Base-by-base conservation (phyloP, 2,888 invertebrate genomes). In the Azorinus chamasolen region DNA sequence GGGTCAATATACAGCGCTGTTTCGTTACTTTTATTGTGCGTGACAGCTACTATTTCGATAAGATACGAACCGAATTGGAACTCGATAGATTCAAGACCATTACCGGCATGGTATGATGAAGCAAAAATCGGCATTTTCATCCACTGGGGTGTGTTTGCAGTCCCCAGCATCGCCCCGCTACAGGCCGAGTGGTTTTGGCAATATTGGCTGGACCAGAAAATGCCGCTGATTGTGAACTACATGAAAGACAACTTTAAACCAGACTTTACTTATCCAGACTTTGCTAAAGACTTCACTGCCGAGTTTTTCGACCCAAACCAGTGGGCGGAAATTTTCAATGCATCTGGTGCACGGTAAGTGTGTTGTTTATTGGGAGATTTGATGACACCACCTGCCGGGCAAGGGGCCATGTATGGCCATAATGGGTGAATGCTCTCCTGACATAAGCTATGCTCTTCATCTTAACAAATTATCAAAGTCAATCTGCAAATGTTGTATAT, bases 241-340 rank as follows among this genome's bases (percentile, higher is more conserved):
- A 97, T 98, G 96, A 93, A 95, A 41, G 94, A 95, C 39, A 97
- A 97, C 89, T 98, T 97, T 92, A 96, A 95, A 63, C 97, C 97
- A 2, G 95, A 94, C 54, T 97, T 97, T 89, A 95, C 96, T 0
- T 99, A 99, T 93, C 97, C 97, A 90, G 97, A 98, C 70, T 98
- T 98, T 93, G 98, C 96, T 0, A 95, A 95, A 18, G 50, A 96
- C 89, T 98, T 98, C 88, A 97, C 96, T 37, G 82, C 97, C 0
- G 97, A 98, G 92, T 96, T 98, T 88, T 99, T 96, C 90, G 95
- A 98, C 91, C 95, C 98, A 0, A 93, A 95, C 0, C 94, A 96
- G 87, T 99, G 98, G 97, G 97, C 97, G 0, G 93, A 96, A 62
- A 93, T 98, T 8, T 96, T 99, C 87, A 92, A 95, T 57, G 95